Evolutionary conservation across 2,888 invertebrate species (phyloP), one percentile per base, ranked within the genome.

Genomic region (Lobophora halterata): DNA sequence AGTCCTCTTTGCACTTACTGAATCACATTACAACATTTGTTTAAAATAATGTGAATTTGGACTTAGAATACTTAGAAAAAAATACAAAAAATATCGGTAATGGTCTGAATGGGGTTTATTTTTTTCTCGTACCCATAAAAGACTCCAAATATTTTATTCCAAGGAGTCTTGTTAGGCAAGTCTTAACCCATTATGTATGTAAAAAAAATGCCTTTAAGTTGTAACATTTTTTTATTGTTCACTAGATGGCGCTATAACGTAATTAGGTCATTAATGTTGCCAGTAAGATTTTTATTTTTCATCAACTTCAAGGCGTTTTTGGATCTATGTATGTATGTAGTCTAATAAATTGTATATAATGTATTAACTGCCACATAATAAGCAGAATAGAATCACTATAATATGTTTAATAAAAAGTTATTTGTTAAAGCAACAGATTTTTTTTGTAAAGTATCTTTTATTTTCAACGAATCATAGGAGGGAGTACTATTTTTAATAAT

Each of bases 21-120:
- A 77, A 68, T 76, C 81, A 79, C 82, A 81, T 79, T 71, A 60
- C 58, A 66, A 75, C 58, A 83, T 85, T 79, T 83, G 82, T 85
- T 85, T 78, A 67, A 64, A 61, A 65, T 65, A 67, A 75, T 85
- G 83, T 83, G 82, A 76, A 51, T 77, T 80, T 76, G 71, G 50
- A 48, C 40, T 33, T 60, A 53, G 52, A 55, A 43, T 46, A 52
- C 39, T 36, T 12, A n/a, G 7, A 42, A 40, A 49, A 51, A 52
- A 47, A 34, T 38, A 19, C 4, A 43, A 40, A 50, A 55, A 47
- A 52, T 51, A 36, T 33, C 34, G 13, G 24, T 46, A 31, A 20
- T 8, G 6, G 30, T 26, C 32, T 25, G 23, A 31, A 30, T 37
- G 36, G 46, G 49, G 19, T 48, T 28, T 49, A 52, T 52, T 47